Conservation (phyloP, 92 coral and sea anemone genomes). For the Anthopleura xanthogrammica region DNA sequence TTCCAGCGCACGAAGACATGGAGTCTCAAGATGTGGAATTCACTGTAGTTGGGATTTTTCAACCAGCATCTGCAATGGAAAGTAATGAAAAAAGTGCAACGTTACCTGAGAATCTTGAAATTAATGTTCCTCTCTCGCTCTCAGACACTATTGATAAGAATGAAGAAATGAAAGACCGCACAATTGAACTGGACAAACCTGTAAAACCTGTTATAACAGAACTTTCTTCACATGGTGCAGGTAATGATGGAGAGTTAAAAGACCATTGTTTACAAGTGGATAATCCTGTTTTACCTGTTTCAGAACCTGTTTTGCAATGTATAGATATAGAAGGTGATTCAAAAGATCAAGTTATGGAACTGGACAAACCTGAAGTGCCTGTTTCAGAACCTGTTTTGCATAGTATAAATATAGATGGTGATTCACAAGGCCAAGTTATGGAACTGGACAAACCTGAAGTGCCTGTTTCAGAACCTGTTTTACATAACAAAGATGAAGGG, state of each 20-base stretch:
- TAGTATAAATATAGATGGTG: background rate
- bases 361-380: background rate
- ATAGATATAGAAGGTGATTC: background rate
- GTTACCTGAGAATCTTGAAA: conserved; percentile 10
- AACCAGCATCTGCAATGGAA: conserved; percentile 11
- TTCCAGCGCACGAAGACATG: conserved; percentile 16
- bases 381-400: background rate
- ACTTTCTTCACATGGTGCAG: background rate
- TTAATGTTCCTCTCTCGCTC: conserved; percentile 24
- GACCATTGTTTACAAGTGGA: background rate
- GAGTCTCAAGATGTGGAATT: conserved; percentile 31
- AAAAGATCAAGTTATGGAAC: background rate
- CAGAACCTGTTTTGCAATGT: background rate
- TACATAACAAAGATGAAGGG: background rate
- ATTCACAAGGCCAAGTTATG: background rate
- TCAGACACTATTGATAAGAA: background rate
- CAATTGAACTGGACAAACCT: background rate
- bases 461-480: background rate
- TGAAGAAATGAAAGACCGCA: background rate
- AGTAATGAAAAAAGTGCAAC: background rate
- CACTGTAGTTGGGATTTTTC: conserved; percentile 37
- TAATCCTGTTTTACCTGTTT: background rate
- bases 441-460: background rate
- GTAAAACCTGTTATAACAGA: background rate
- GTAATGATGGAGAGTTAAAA: background rate